Percentiles rank a stretch among this genome's conserved stretches.
These are phyloP conservation scores for Heliconius sara DNA, from an alignment of 2,888 invertebrate species.

Conservation along the genomic window DNA sequence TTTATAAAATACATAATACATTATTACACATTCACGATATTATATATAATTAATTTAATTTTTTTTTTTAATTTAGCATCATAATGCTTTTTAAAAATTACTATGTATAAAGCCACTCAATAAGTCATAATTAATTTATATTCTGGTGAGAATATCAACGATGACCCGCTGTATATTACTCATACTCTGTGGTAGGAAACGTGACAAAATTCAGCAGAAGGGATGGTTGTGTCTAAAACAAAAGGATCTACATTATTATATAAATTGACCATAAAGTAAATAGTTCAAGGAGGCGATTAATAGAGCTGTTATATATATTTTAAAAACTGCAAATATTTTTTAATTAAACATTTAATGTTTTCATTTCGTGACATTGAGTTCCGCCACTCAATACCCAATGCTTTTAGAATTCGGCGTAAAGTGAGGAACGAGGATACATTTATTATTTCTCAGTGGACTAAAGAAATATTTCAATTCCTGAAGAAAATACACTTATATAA, in stretches of 20 bases:
- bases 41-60: too few relatives aligned
- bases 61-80: too few relatives aligned
- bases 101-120: constrained; percentile 15
- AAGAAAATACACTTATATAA: too few relatives aligned
- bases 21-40: not conserved
- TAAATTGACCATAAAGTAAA: not conserved
- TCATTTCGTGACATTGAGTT: too few relatives aligned
- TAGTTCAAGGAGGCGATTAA: not conserved
- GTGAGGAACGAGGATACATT: too few relatives aligned
- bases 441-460: too few relatives aligned
- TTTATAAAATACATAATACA: too few relatives aligned
- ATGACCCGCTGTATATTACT: constrained; percentile 43
- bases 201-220: constrained; percentile 43
- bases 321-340: not conserved
- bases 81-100: not conserved
- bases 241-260: not conserved
- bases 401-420: too few relatives aligned
- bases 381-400: too few relatives aligned
- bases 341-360: not conserved
- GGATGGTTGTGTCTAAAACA: not conserved
- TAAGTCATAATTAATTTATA: constrained; percentile 53
- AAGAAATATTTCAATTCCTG: too few relatives aligned
- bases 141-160: constrained; percentile 48
- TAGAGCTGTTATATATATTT: not conserved
- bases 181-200: constrained; percentile 42